Conservation (phyloP, 2,113 vertebrate genomes). For the Rostratula benghalensis region DNA sequence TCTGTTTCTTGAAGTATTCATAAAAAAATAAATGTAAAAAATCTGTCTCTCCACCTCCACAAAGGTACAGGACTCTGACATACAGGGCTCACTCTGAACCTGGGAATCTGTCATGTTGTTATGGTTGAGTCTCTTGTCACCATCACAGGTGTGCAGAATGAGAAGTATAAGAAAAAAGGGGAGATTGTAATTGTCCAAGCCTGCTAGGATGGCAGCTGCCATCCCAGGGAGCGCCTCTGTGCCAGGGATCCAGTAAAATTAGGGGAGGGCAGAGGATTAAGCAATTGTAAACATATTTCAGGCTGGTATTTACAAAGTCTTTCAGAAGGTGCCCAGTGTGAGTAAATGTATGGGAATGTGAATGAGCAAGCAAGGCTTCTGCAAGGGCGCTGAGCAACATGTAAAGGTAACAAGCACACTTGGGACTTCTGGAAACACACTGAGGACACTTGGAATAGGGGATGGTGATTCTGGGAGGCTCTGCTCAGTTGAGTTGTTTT, state of each 20-base stretch:
- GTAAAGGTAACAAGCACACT: not conserved
- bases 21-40: not conserved
- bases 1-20: not conserved
- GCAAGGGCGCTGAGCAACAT: not conserved
- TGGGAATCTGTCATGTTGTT: not conserved
- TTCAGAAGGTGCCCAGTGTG: not conserved
- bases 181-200: not conserved
- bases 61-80: not conserved
- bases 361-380: not conserved
- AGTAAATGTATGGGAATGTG: not conserved
- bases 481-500: not conserved
- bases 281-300: not conserved
- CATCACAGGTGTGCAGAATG: constrained; percentile 41
- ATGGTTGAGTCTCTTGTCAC: constrained; percentile 34
- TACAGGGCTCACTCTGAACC: not conserved
- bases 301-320: not conserved
- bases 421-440: not conserved
- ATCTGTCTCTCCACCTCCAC: not conserved
- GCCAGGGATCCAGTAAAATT: not conserved
- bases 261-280: not conserved
- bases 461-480: not conserved
- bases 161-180: not conserved
- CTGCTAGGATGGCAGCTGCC: not conserved
- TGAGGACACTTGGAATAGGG: not conserved
- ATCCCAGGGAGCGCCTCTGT: not conserved